Evolutionary conservation across 2,888 invertebrate species (phyloP), one percentile per base, ranked within the genome.

Genomic region (Entomobrya multifasciata): DNA sequence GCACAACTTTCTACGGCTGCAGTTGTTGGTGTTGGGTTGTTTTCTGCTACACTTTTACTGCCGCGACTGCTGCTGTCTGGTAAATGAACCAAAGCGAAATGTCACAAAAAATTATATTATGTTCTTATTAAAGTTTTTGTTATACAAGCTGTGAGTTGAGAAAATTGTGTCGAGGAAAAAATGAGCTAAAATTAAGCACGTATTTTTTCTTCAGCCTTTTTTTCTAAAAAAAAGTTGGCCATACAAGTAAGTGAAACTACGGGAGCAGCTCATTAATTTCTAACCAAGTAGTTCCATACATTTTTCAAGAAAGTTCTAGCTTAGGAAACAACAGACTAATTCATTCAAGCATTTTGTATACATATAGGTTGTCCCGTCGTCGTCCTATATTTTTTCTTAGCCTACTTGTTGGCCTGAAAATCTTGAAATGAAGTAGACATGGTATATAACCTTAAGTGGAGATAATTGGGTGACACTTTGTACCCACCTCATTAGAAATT

Each of bases 401-500:
- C n/a, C n/a, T n/a, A n/a, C n/a, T n/a, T n/a, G n/a, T n/a, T n/a
- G n/a, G n/a, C 36, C 36, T 4, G 36, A 65, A 65, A 65, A 22
- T 41, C 41, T 36, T 17, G 6, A 41, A 15, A 74, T 30, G n/a
- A 15, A 41, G 25, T 0, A 76, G 22, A 3, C 55, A 57, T 17
- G 25, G 55, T 10, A 36, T 36, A 36, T 36, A 36, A 55, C 36
- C 52, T 6, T 36, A 55, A 36, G 25, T 52, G n/a, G 47, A 44
- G 62, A 78, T 78, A 78, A 78, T 78, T 78, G 44, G 78, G 62
- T 60, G 78, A 62, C 60, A 78, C 60, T 78, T 60, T 47, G 30
- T 74, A 74, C 15, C 10, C n/a, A 47, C 44, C 60, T 78, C 78
- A 78, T 78, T 78, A 78, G 41, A 47, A 62, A 78, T 62, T 78